These are phyloP conservation scores for Turritopsis rubra DNA, from an alignment of 30 jellyfish, hydroid and myxozoan species.

Conservation along the genomic window DNA sequence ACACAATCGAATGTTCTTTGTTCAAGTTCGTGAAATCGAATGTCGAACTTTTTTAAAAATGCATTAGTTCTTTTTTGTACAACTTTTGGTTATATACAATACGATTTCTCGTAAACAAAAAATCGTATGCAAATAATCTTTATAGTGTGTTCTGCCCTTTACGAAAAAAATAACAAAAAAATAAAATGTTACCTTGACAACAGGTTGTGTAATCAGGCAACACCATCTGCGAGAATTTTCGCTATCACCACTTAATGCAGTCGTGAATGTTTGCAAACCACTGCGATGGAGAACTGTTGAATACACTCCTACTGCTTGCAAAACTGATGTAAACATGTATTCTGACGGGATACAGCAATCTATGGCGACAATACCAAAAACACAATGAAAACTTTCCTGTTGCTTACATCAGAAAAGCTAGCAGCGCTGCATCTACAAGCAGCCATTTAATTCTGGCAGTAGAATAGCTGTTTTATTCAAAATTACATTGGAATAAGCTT, in stretches of 20 bases:
- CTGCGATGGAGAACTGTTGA: constrained; percentile 20
- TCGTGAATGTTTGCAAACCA: constrained; percentile 35
- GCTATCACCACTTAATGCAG: background rate
- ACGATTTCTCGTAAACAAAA: too few species aligned
- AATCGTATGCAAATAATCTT: background rate
- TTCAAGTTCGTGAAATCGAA: too few species aligned
- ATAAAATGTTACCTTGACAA: background rate
- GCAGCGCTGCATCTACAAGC: too few species aligned
- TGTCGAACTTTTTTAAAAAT: too few species aligned
- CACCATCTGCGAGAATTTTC: constrained; percentile 1
- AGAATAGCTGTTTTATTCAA: too few species aligned
- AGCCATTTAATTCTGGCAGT: too few species aligned
- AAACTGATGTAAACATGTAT: constrained; percentile 22
- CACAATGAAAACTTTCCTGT: too few species aligned
- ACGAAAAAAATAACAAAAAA: background rate
- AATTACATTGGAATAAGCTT: too few species aligned
- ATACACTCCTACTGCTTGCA: constrained; percentile 38
- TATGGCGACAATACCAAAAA: background rate
- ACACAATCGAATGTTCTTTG: too few species aligned
- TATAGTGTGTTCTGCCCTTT: background rate
- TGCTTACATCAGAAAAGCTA: background rate
- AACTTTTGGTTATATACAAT: too few species aligned
- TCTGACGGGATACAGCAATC: constrained; percentile 29
- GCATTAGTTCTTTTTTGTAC: too few species aligned
- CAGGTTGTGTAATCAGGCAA: constrained; percentile 30